A percentile compares a stretch with the other conserved stretches of the same genome.
phyloP scores from a whole-genome alignment of 2,888 invertebrate species.

The Pogonocherus hispidulus region DNA sequence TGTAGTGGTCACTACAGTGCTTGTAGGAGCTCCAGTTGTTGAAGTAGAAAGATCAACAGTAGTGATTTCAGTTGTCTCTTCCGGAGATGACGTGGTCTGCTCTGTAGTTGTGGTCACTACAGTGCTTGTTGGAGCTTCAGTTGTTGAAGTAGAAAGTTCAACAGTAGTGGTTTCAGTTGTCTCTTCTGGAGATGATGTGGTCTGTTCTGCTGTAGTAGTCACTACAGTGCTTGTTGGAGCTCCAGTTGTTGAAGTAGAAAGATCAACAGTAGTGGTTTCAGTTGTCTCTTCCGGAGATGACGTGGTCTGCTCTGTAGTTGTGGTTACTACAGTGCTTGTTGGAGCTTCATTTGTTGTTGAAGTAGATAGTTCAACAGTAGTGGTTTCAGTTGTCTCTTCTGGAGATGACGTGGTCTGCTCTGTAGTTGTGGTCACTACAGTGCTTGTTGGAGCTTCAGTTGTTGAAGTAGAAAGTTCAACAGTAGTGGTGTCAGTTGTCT shows the following conservation, averaged over 20 bases:
- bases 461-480: background rate
- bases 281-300: background rate
- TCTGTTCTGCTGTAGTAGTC: background rate
- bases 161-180: background rate
- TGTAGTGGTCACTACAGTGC: background rate
- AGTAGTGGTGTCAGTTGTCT: background rate
- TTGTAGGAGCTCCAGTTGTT: conserved; percentile 10
- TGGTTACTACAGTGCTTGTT: background rate
- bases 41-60: background rate
- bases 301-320: background rate
- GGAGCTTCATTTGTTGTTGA: background rate
- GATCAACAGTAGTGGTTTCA: background rate
- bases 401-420: background rate
- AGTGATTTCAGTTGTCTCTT: background rate
- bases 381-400: background rate
- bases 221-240: background rate
- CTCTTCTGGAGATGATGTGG: background rate
- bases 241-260: background rate
- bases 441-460: background rate
- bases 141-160: background rate
- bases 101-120: background rate
- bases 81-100: background rate
- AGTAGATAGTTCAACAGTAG: background rate
- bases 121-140: background rate
- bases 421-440: background rate